Evolutionary conservation across 1,140 invertebrate species (phyloP), one percentile per base, ranked within the genome.

Genomic region (Dermatophagoides farinae): DNA sequence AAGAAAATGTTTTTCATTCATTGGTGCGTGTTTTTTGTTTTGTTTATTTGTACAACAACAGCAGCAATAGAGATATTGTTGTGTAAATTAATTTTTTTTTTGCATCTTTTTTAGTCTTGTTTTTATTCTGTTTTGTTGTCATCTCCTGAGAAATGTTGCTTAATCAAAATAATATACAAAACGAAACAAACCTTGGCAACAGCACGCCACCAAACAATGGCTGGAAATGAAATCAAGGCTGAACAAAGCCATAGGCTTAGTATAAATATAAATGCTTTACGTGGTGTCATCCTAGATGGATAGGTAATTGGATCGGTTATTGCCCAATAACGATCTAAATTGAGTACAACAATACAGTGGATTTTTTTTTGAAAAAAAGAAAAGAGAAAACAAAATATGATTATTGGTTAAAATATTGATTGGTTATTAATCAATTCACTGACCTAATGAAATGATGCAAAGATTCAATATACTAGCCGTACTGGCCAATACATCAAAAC

Each of bases 241-340:
- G 89, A 90, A 70, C 89, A 89, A 9, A 93, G 77, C 90, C 90
- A 96, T 0, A 95, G 86, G 5, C 82, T 80, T 0, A 82, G 84
- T 65, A 96, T 92, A 0, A 90, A 75, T 10, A 83, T 77, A 11
- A 79, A 82, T 0, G 88, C 85, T 60, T 84, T 75, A 41, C 80
- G 78, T 23, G 82, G 79, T 6, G 82, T 90, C 89, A 96, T 95
- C 61, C 82, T 78, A 70, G 82, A 85, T 1, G 91, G 90, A 74
- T 98, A 98, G 44, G 84, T 86, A 65, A 97, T 89, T 0, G 95
- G 93, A 72, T 96, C 87, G 11, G 88, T 93, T 61, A 98, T 97
- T 46, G 93, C 92, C 84, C 90, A 93, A 72, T 97, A 97, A 39
- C 93, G 78, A 70, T 97, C 93, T 62, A 25, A 9, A 52, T 22